Percentiles rank a stretch among this genome's conserved stretches.
phyloP scores from a whole-genome alignment of 2,888 invertebrate species.

The Corbicula japonica region DNA sequence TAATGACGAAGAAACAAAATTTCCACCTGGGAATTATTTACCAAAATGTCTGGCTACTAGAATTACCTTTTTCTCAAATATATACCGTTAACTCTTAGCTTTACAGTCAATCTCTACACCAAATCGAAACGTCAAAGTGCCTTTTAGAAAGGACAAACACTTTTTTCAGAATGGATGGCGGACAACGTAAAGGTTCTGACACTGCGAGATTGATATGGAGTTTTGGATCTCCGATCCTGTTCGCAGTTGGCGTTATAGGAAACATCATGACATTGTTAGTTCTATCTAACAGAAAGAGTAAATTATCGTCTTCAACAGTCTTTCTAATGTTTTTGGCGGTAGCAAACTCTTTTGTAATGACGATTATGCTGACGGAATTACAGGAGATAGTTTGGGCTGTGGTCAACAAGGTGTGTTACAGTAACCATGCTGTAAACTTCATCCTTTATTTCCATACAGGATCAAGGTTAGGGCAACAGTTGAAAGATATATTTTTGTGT shows the following conservation, averaged over 20 bases:
- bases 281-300: not conserved
- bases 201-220: conserved; percentile 27
- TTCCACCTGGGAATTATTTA: too few species aligned
- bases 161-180: conserved; percentile 19
- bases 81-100: too few species aligned
- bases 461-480: conserved; percentile 10
- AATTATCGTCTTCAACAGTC: conserved; percentile 22
- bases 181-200: conserved; percentile 11
- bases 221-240: conserved; percentile 22
- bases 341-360: conserved; percentile 17
- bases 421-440: conserved; percentile 27
- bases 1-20: too few species aligned
- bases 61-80: too few species aligned
- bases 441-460: conserved; percentile 35
- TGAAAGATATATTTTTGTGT: not conserved
- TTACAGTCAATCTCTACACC: too few species aligned
- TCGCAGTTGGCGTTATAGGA: conserved; percentile 22
- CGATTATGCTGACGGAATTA: not conserved
- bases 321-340: conserved; percentile 17
- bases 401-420: conserved; percentile 17
- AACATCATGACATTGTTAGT: conserved; percentile 34
- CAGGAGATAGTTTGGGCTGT: conserved; percentile 43
- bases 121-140: too few species aligned
- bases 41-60: too few species aligned
- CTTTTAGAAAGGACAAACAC: too few species aligned